These are phyloP conservation scores for Australoheros scitulus DNA, from an alignment of 2,113 vertebrate genomes.

Conservation along the genomic window DNA sequence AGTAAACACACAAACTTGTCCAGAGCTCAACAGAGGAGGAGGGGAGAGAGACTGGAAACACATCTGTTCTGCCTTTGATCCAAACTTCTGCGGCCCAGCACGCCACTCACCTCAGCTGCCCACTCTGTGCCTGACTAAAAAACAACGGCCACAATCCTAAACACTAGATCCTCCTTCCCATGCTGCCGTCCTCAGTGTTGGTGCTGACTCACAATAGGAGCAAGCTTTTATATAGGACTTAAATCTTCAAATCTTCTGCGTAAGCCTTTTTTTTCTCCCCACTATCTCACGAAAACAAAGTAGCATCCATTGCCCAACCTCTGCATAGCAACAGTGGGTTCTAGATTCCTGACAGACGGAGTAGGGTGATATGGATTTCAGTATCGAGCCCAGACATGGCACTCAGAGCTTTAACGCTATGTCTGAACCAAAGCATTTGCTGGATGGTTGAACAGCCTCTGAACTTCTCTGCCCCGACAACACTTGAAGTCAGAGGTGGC, in stretches of 20 bases:
- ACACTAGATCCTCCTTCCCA: constrained; percentile 68
- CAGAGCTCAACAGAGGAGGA: constrained; percentile 51
- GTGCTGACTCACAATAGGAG: constrained; percentile 58
- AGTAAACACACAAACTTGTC: constrained; percentile 76
- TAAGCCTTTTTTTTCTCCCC: neutral
- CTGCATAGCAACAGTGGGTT: constrained; percentile 1
- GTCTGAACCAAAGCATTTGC: constrained; percentile 19
- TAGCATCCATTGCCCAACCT: neutral
- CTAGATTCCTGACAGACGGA: constrained; percentile 12
- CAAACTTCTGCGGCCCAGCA: constrained; percentile 77
- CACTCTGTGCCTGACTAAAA: constrained; percentile 76
- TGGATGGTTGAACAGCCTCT: neutral
- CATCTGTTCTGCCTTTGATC: constrained; percentile 82
- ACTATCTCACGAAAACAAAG: constrained; percentile 29
- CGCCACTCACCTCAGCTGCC: constrained; percentile 78
- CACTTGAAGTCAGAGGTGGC: neutral
- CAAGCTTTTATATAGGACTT: constrained; percentile 31
- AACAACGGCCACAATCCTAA: constrained; percentile 70
- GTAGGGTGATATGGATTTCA: constrained; percentile 21
- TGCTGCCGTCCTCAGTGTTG: constrained; percentile 59
- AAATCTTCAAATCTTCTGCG: constrained; percentile 45
- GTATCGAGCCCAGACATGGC: neutral
- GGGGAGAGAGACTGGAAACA: constrained; percentile 75
- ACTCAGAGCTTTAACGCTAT: neutral
- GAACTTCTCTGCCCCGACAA: neutral